A percentile compares a stretch with the other conserved stretches of the same genome.
Conservation (phyloP, 2,888 invertebrate genomes). For the Drosophila gaucha region DNA sequence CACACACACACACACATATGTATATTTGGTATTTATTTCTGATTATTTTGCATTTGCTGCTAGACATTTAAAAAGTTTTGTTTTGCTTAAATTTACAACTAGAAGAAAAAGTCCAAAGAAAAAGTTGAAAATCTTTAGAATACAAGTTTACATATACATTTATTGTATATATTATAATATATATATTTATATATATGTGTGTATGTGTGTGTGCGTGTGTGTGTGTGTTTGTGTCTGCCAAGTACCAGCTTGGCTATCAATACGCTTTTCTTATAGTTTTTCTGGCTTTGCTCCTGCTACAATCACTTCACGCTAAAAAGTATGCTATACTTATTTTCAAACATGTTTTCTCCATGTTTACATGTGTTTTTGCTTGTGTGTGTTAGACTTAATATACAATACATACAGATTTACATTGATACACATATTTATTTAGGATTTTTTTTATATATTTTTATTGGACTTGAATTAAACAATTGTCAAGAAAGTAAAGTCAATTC, state of each 20-base stretch:
- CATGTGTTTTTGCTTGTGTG: conserved; percentile 6
- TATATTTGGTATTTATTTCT: not conserved
- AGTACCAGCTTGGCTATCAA: conserved; percentile 60
- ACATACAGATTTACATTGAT: conserved; percentile 74
- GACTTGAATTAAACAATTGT: conserved; percentile 14
- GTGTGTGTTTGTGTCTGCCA: conserved; percentile 42
- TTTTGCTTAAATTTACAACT: not conserved
- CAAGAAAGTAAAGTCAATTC: not conserved
- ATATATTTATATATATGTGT: conserved; percentile 1
- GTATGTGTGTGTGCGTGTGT: conserved; percentile 5
- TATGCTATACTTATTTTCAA: conserved; percentile 32
- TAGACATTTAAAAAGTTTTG: conserved; percentile 27
- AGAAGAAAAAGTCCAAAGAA: not conserved
- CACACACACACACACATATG: conserved; percentile 26
- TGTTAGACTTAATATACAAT: conserved; percentile 49
- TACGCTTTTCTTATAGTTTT: conserved; percentile 12
- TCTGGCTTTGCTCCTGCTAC: conserved; percentile 5
- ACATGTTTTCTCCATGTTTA: conserved; percentile 2
- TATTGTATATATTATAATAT: not conserved
- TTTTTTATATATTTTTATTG: conserved; percentile 13
- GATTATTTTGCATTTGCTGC: conserved; percentile 21
- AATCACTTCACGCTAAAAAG: conserved; percentile 35
- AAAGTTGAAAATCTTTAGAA: not conserved
- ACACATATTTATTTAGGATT: conserved; percentile 14
- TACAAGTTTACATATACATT: conserved; percentile 9